Percentiles rank a stretch among this genome's conserved stretches.
Evolutionary conservation across 2,888 invertebrate species (phyloP).

Genomic region (Hyalella azteca): DNA sequence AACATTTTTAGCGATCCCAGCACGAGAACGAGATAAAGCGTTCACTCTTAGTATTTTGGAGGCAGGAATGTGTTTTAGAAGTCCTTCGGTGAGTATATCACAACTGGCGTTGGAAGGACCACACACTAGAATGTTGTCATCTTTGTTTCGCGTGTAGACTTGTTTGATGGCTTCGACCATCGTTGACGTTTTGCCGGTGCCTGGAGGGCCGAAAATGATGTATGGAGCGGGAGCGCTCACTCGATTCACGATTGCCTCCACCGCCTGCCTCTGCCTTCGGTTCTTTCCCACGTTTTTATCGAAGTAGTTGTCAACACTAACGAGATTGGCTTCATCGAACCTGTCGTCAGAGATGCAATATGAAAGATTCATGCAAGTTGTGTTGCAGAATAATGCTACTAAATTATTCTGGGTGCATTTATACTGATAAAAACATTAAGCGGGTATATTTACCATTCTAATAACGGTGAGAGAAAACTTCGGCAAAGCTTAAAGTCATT

Average conservation of each 20-base stretch:
- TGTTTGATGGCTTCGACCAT: conserved; percentile 71
- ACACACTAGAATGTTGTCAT: conserved; percentile 74
- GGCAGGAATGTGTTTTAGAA: conserved; percentile 72
- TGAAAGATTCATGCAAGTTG: too few relatives aligned
- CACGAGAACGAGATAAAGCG: conserved; percentile 9
- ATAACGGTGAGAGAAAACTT: too few relatives aligned
- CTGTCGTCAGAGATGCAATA: too few relatives aligned
- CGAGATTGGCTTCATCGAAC: neutral
- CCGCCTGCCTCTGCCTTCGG: conserved; percentile 44
- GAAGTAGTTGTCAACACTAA: neutral
- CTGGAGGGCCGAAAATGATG: conserved; percentile 85
- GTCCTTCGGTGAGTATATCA: conserved; percentile 79
- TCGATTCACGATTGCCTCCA: conserved; percentile 66
- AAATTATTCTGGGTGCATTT: too few relatives aligned
- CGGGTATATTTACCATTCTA: too few relatives aligned
- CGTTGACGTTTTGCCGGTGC: conserved; percentile 85
- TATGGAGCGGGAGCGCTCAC: conserved; percentile 78
- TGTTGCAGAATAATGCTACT: too few relatives aligned
- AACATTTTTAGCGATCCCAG: conserved; percentile 12
- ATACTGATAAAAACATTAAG: too few relatives aligned
- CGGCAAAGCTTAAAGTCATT: too few relatives aligned
- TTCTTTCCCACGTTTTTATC: conserved; percentile 12
- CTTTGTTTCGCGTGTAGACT: conserved; percentile 38
- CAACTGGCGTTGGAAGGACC: conserved; percentile 93
- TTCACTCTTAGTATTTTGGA: conserved; percentile 64